Evolutionary conservation across 2,797 vertebrate species (phyloP).

Genomic region (Catostomus latipinnis): DNA sequence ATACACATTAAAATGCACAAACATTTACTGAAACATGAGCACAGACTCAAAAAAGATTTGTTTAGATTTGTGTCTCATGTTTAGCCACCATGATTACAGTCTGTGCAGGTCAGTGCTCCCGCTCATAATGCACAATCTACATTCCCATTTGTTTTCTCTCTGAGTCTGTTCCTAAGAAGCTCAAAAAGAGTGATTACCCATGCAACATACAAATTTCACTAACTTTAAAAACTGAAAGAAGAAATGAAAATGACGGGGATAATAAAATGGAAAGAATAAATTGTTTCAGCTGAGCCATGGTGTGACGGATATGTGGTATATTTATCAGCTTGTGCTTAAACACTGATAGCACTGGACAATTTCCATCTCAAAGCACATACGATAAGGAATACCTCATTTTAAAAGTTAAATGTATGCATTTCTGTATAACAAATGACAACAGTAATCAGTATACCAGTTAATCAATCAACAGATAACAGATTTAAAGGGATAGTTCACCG

Average conservation of each 20-base stretch:
- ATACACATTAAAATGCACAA: slow-evolving; percentile 38
- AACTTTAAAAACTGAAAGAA: slow-evolving; percentile 37
- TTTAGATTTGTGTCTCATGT: slow-evolving; percentile 9
- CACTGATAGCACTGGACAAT: neutral
- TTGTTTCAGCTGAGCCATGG: neutral
- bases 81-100: slow-evolving; percentile 43
- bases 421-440: neutral
- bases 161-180: slow-evolving; percentile 6
- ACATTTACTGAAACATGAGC: slow-evolving; percentile 13
- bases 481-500: too few relatives aligned
- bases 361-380: slow-evolving; percentile 29
- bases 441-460: neutral
- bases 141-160: slow-evolving; percentile 48
- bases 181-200: slow-evolving; percentile 33
- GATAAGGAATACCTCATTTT: slow-evolving; percentile 1
- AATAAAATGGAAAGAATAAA: neutral
- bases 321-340: neutral
- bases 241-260: slow-evolving; percentile 21
- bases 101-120: slow-evolving; percentile 48
- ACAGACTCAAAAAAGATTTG: too few relatives aligned
- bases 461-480: too few relatives aligned
- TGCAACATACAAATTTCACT: slow-evolving; percentile 57
- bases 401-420: neutral
- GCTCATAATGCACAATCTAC: slow-evolving; percentile 35
- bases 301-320: neutral